These are phyloP conservation scores for Melanerpes aurifrons DNA, from an alignment of 2,113 vertebrate species.

Conservation along the genomic window DNA sequence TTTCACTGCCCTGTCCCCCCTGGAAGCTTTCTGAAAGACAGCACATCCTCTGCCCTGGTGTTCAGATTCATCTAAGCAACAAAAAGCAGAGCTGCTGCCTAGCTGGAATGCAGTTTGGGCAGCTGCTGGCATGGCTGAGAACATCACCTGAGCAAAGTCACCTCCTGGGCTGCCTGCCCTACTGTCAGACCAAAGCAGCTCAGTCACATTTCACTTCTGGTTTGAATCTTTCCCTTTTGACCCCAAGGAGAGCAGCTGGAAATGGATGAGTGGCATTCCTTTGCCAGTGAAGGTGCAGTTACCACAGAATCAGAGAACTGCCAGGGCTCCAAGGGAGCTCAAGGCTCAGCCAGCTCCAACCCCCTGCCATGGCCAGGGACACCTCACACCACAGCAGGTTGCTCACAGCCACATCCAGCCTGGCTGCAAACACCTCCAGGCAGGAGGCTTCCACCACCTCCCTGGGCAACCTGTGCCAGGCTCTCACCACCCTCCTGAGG, in stretches of 20 bases:
- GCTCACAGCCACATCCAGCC: too few relatives aligned
- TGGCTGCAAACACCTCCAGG: too few relatives aligned
- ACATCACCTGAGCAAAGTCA: background rate
- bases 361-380: too few relatives aligned
- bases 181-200: rapidly evolving
- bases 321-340: too few relatives aligned
- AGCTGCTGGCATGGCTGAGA: background rate
- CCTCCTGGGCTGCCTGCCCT: background rate
- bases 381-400: too few relatives aligned
- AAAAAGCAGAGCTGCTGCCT: background rate
- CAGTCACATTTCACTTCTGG: background rate
- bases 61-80: background rate
- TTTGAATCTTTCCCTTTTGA: background rate
- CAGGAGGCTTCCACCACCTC: too few relatives aligned
- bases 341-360: too few relatives aligned
- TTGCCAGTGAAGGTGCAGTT: background rate
- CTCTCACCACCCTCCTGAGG: too few relatives aligned
- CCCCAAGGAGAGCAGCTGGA: background rate
- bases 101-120: background rate
- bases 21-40: background rate
- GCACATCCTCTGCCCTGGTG: background rate
- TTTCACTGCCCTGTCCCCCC: background rate
- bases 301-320: background rate
- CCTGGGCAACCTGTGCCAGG: too few relatives aligned
- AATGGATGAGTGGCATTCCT: background rate